Conservation (phyloP, 1,140 invertebrate species). For the Tetraneura akinire region DNA sequence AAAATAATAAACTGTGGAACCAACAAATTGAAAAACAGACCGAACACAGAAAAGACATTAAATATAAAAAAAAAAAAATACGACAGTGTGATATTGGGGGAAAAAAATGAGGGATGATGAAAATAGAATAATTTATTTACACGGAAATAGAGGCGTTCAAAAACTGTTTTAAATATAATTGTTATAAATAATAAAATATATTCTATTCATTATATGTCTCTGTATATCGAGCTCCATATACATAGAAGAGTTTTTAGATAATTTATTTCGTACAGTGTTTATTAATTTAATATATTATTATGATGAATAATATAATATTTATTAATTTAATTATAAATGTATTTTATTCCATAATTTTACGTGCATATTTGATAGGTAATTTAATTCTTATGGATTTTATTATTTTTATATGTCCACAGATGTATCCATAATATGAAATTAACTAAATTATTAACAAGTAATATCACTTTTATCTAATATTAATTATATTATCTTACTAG, state of each 20-base stretch:
- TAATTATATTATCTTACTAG: too few relatives aligned
- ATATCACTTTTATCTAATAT: too few relatives aligned
- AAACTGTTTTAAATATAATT: neutral
- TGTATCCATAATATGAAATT: too few relatives aligned
- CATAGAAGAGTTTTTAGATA: too few relatives aligned
- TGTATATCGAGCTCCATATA: neutral
- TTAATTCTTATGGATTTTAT: too few relatives aligned
- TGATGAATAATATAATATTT: too few relatives aligned
- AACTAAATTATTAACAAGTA: too few relatives aligned
- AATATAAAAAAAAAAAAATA: neutral
- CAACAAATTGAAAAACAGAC: neutral
- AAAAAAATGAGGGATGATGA: neutral
- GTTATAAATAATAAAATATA: neutral
- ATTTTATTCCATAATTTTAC: too few relatives aligned
- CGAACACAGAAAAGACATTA: neutral
- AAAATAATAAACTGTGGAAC: too few relatives aligned
- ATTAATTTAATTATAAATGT: too few relatives aligned
- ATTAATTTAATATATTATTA: neutral
- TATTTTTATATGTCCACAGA: too few relatives aligned
- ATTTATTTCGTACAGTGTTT: neutral
- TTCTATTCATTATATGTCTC: neutral
- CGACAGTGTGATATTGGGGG: neutral
- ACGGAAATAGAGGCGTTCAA: neutral
- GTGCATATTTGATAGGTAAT: too few relatives aligned
- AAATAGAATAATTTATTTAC: conserved; percentile 13